A percentile compares a stretch with the other conserved stretches of the same genome.
Conservation (phyloP, 2,113 vertebrate species). For the Chaenocephalus aceratus region DNA sequence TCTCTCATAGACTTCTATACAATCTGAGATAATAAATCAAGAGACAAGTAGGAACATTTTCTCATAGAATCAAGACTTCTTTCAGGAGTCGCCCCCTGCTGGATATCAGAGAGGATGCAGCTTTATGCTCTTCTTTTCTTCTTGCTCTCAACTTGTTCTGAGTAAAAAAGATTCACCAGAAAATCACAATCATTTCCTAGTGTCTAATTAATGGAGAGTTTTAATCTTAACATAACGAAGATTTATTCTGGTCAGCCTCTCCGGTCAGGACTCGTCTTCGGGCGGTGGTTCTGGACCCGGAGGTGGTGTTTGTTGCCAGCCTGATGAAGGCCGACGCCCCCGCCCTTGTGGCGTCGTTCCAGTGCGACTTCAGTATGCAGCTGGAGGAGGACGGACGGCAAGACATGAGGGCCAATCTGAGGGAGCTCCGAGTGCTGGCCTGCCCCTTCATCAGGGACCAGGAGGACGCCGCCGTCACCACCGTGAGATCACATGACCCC, state of each 20-base stretch:
- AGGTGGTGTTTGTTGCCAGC: slow-evolving; percentile 95
- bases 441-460: slow-evolving; percentile 90
- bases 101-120: too few species aligned
- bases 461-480: slow-evolving; percentile 86
- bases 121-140: too few species aligned
- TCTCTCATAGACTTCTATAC: too few species aligned
- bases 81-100: too few species aligned
- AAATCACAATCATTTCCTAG: not conserved
- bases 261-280: slow-evolving; percentile 75
- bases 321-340: slow-evolving; percentile 91
- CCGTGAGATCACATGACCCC: slow-evolving; percentile 76
- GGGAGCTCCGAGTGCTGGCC: slow-evolving; percentile 90
- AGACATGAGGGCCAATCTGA: slow-evolving; percentile 87
- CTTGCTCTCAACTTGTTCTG: too few species aligned
- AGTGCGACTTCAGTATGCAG: slow-evolving; percentile 87
- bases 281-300: slow-evolving; percentile 91
- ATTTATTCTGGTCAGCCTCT: slow-evolving; percentile 23
- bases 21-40: too few species aligned
- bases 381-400: slow-evolving; percentile 69
- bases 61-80: too few species aligned
- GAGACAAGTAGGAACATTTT: too few species aligned
- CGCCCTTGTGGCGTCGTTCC: slow-evolving; percentile 90
- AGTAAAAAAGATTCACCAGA: not conserved
- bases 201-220: not conserved
- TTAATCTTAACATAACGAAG: not conserved